phyloP scores from a whole-genome alignment of 2,113 vertebrate species.

The Syngnathus scovelli region DNA sequence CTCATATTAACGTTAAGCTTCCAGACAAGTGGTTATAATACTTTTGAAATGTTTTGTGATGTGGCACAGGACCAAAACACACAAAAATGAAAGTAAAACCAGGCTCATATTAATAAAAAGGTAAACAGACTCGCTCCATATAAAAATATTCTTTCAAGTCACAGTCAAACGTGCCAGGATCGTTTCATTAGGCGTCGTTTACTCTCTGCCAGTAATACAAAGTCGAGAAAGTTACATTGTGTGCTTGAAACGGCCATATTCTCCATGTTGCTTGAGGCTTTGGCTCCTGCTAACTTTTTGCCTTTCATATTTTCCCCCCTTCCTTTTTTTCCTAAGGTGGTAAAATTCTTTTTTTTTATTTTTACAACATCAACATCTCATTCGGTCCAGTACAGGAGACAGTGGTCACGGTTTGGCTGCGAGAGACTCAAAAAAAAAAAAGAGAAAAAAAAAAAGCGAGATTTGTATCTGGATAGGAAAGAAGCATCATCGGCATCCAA shows the following conservation, averaged over 20 bases:
- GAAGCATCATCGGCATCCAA: conserved; percentile 39
- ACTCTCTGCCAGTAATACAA: conserved; percentile 31
- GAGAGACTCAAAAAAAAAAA: background rate
- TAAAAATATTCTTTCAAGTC: background rate
- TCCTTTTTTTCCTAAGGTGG: conserved; percentile 44
- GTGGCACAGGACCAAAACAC: background rate
- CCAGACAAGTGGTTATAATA: background rate
- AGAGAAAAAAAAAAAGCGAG: conserved; percentile 3
- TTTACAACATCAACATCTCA: conserved; percentile 33
- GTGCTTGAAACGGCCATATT: conserved; percentile 38
- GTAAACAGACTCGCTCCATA: background rate
- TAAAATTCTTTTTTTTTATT: conserved; percentile 35
- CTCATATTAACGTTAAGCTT: background rate
- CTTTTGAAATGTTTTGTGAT: background rate
- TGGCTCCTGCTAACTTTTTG: conserved; percentile 36
- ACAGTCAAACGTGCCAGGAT: conserved; percentile 18
- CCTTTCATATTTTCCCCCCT: conserved; percentile 34
- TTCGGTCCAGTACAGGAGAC: conserved; percentile 42
- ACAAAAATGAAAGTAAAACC: background rate
- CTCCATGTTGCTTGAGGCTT: conserved; percentile 57
- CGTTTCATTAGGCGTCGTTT: conserved; percentile 29
- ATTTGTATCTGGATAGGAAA: conserved; percentile 31
- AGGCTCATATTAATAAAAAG: background rate
- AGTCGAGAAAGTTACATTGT: conserved; percentile 39
- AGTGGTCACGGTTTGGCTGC: conserved; percentile 53